Base-by-base conservation (phyloP, 2,113 vertebrate species). In the Phaethon lepturus region DNA sequence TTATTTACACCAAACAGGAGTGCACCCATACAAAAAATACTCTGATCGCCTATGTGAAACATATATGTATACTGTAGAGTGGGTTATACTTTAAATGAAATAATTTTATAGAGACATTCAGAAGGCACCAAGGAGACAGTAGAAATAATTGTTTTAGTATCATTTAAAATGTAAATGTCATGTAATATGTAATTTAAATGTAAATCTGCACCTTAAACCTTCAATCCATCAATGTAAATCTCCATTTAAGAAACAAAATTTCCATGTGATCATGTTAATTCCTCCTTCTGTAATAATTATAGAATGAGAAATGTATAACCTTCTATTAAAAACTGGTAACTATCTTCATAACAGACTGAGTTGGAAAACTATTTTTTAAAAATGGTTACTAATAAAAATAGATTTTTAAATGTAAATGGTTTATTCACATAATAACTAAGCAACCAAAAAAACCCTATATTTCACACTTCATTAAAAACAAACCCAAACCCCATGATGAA, bases 91-190 rank as follows among this genome's bases (percentile, higher is more conserved):
- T 93, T 55, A 66, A 95, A 81, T 58, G 33, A 87, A 97, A 79
- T 94, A 85, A 91, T 87, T 95, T 94, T 82, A 92, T 59, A 90
- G 44, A 93, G 69, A 66, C 74, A 79, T 82, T 87, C 89, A 85
- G 52, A 91, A 95, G 69, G 76, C 68, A 95, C 88, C 66, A 71
- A 58, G 64, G 88, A 95, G 91, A 94, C 96, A 97, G 94, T 53
- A 95, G 94, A 96, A 97, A 97, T 97, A 95, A 97, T 97, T 95
- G 94, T 95, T 97, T 96, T 96, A 95, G 89, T 93, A 85, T 89
- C 50, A 95, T 97, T 97, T 97, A 96, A 97, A 97, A 97, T 91
- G 96, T 95, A 97, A 96, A 97, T 91, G 95, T 94, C 95, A 93
- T 2, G 40, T 68, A 96, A 93, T 96, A 95, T 88, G 92, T 95